These are phyloP conservation scores for Patagioenas fasciata DNA, from an alignment of 2,113 vertebrate genomes.

Conservation along the genomic window DNA sequence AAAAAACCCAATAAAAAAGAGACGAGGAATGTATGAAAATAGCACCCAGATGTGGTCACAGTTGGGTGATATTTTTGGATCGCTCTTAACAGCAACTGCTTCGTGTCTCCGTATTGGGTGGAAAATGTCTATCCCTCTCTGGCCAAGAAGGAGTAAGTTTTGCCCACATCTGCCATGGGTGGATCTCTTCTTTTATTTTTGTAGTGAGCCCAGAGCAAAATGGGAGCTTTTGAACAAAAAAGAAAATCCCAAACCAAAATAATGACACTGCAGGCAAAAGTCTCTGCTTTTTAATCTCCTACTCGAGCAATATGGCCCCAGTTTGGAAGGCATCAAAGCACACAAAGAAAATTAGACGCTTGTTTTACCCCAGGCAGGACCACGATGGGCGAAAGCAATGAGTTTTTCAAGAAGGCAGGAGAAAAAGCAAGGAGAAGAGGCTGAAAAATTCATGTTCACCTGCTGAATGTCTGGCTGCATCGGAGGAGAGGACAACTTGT, in stretches of 20 bases:
- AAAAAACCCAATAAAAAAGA: not conserved
- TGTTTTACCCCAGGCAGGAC: not conserved
- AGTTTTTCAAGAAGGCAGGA: not conserved
- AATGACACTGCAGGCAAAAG: constrained; percentile 27
- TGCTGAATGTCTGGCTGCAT: not conserved
- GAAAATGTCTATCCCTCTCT: constrained; percentile 55
- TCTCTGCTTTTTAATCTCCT: constrained; percentile 37
- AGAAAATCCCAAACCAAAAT: constrained; percentile 44
- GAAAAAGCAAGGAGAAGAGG: not conserved
- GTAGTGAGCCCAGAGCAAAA: constrained; percentile 40
- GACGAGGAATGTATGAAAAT: constrained; percentile 15
- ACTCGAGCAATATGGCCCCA: not conserved
- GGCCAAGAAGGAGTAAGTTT: constrained; percentile 36
- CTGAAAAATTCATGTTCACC: not conserved
- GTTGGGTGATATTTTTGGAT: constrained; percentile 34
- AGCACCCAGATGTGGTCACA: constrained; percentile 15
- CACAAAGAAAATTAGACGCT: not conserved
- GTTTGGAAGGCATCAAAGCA: constrained; percentile 21
- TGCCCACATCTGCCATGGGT: constrained; percentile 57
- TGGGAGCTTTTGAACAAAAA: constrained; percentile 46
- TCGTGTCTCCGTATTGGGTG: not conserved
- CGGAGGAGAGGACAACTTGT: not conserved
- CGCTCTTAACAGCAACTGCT: not conserved
- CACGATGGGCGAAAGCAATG: not conserved
- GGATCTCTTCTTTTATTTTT: constrained; percentile 59